Percentiles rank a stretch among this genome's conserved stretches.
Evolutionary conservation across 2,797 vertebrate genomes (phyloP).

Genomic region (Kryptolebias ocellatus): DNA sequence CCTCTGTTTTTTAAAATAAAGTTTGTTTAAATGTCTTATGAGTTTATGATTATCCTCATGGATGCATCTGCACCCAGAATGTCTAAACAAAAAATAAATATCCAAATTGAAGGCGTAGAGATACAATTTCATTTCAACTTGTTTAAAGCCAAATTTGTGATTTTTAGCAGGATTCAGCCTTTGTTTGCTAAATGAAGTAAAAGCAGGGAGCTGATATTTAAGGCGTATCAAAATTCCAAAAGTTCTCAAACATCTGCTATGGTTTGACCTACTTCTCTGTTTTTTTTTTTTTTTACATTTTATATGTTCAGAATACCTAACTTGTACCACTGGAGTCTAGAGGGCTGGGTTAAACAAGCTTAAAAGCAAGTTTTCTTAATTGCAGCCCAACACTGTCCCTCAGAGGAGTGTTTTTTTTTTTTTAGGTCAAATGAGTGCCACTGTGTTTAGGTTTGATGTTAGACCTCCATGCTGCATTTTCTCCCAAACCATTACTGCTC

Average conservation of each 20-base stretch:
- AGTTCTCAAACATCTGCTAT: background rate
- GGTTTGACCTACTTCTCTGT: background rate
- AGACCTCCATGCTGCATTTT: constrained; percentile 6
- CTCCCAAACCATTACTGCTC: constrained; percentile 5
- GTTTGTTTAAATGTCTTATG: background rate
- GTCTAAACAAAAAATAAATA: background rate
- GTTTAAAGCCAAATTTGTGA: background rate
- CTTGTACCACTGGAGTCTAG: background rate
- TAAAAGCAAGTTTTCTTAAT: background rate
- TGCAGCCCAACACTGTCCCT: constrained; percentile 8
- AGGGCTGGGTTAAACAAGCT: background rate
- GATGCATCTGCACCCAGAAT: background rate
- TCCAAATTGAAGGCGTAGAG: too few relatives aligned
- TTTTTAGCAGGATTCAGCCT: background rate
- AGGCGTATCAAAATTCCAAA: background rate
- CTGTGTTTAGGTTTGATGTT: constrained; percentile 12
- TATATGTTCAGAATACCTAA: background rate
- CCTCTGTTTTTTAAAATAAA: background rate
- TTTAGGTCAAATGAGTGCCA: constrained; percentile 14
- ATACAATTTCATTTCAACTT: background rate
- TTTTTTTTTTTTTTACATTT: background rate
- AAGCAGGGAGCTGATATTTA: too few relatives aligned
- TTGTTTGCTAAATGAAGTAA: too few relatives aligned
- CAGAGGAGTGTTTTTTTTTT: background rate
- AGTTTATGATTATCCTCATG: background rate